phyloP scores from a whole-genome alignment of 2,888 invertebrate genomes.

The Aphrophora alni region DNA sequence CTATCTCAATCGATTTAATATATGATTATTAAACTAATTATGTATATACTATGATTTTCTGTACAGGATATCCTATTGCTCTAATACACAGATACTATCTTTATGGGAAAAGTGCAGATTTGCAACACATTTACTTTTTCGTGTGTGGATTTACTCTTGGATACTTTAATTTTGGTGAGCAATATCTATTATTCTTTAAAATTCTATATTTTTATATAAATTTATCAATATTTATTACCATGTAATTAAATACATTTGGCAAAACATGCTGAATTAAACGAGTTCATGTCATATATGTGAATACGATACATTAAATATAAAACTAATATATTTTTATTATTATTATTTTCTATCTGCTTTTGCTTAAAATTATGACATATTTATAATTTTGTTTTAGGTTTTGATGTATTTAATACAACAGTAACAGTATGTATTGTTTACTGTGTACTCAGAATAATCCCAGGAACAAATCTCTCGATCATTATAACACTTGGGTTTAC shows the following conservation, averaged over 20 bases:
- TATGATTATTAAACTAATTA: constrained; percentile 18
- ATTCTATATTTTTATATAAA: constrained; percentile 11
- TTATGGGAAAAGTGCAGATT: constrained; percentile 61
- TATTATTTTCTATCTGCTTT: too few relatives aligned
- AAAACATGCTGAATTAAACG: too few relatives aligned
- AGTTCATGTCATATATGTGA: too few relatives aligned
- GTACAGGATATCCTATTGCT: constrained; percentile 76
- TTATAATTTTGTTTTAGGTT: constrained; percentile 59
- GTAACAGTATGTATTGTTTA: constrained; percentile 76
- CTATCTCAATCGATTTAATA: too few relatives aligned
- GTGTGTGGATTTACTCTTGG: constrained; percentile 75
- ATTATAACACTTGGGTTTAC: constrained; percentile 79
- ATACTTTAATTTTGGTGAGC: constrained; percentile 83
- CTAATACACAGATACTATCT: constrained; percentile 67
- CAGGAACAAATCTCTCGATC: constrained; percentile 70
- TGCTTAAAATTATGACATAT: too few relatives aligned
- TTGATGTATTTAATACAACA: constrained; percentile 76
- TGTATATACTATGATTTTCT: constrained; percentile 19
- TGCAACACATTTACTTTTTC: constrained; percentile 79
- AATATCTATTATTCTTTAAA: constrained; percentile 13
- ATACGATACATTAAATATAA: too few relatives aligned
- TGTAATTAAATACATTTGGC: too few relatives aligned
- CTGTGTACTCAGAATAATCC: constrained; percentile 66
- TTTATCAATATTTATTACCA: neutral
- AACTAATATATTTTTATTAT: neutral